A percentile compares a stretch with the other conserved stretches of the same genome.
phyloP scores from a whole-genome alignment of 2,113 vertebrate species.

The Anhinga anhinga region DNA sequence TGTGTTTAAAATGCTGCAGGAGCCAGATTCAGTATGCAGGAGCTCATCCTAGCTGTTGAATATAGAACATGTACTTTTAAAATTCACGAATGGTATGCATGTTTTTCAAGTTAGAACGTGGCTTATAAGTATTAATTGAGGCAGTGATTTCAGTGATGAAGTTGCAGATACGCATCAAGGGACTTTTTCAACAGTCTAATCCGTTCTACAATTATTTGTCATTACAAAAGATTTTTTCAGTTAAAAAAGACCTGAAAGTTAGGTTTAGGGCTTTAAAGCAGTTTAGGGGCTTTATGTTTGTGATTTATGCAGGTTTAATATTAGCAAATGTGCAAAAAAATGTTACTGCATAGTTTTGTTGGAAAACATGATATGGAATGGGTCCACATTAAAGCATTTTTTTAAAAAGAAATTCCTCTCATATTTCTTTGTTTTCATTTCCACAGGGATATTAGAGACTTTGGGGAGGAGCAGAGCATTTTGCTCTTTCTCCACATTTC shows the following conservation, averaged over 20 bases:
- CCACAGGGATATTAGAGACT: not conserved
- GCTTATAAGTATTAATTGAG: not conserved
- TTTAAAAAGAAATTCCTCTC: not conserved
- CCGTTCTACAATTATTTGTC: not conserved
- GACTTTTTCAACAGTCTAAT: not conserved
- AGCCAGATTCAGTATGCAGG: not conserved
- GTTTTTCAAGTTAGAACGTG: not conserved
- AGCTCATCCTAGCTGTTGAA: not conserved
- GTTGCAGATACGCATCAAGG: not conserved
- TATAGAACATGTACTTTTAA: not conserved
- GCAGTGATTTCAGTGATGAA: not conserved
- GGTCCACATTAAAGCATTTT: not conserved
- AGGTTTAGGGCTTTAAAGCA: not conserved
- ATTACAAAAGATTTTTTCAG: not conserved
- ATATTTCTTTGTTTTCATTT: not conserved
- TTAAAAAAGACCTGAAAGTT: not conserved
- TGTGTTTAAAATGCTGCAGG: not conserved
- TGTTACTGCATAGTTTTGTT: not conserved
- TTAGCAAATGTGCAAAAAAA: not conserved
- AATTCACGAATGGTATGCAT: not conserved
- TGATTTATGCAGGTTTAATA: not conserved
- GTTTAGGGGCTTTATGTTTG: not conserved
- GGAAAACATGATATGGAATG: not conserved
- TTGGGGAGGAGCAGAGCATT: not conserved
- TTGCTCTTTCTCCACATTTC: not conserved